Evolutionary conservation across 2,113 vertebrate genomes (phyloP), one percentile per base, ranked within the genome.

Genomic region (Microcebus lehilahytsara): DNA sequence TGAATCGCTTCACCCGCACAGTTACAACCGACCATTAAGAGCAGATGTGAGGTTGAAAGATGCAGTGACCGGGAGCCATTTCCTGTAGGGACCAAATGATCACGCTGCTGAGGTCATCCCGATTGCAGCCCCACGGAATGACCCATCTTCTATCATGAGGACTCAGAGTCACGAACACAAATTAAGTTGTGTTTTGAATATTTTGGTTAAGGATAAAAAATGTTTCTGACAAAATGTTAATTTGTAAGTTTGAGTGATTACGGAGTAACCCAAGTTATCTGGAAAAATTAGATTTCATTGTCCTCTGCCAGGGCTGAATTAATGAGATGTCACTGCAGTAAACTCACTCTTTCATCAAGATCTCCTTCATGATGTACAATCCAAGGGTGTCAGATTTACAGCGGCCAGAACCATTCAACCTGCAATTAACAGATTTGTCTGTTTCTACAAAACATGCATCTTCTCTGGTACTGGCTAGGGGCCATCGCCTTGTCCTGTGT

Each of bases 201-300:
- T 32, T 84, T 87, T 7, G 4, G 51, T 84, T 78, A 86, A 69
- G 46, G 62, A 72, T 83, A 75, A 27, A 90, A 90, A 79, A 6
- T 53, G 11, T 53, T 79, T 79, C 64, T 11, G n/a, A 67, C 25
- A 87, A 71, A 66, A 67, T 40, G 19, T 56, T 79, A 58, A 91
- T 69, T 95, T 66, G 37, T 74, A 80, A 62, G 58, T 67, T 89
- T 85, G 88, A 62, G 51, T 53, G 78, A 96, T 93, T 56, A 80
- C 20, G 72, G 34, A 32, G 17, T 56, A 42, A 58, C n/a, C n/a
- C n/a, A 42, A 23, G 58, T 71, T 86, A n/a, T 64, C 40, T 62
- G 19, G 51, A 93, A 81, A 75, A 87, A 86, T 77, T 42, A 71
- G 74, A 86, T 93, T 80, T 60, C 16, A 1, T 53, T 40, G 37